phyloP scores from a whole-genome alignment of 2,113 vertebrate species.

The Himantopus leucocephalus region DNA sequence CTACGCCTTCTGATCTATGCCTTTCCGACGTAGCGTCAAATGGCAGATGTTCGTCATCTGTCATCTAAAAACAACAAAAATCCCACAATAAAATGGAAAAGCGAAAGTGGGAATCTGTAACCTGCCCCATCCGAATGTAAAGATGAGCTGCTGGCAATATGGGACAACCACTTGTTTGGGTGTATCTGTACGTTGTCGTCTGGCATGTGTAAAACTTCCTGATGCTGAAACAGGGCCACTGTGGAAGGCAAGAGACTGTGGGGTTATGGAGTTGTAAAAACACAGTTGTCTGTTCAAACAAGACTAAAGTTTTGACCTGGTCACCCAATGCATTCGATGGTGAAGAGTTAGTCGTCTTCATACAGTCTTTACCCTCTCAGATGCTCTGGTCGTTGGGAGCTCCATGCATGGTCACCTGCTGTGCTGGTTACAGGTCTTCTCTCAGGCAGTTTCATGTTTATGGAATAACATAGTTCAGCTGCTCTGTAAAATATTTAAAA shows the following conservation, averaged over 20 bases:
- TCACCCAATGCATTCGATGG: accelerated
- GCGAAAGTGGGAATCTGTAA: not conserved
- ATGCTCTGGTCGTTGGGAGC: not conserved
- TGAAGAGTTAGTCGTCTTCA: not conserved
- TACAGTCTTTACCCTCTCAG: not conserved
- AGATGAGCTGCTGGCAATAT: not conserved
- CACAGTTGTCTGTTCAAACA: not conserved
- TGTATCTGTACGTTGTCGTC: not conserved
- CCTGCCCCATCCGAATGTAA: not conserved
- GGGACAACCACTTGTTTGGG: not conserved
- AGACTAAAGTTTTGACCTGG: not conserved
- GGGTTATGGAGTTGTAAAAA: not conserved
- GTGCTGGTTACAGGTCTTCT: not conserved
- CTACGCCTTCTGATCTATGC: not conserved
- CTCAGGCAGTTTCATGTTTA: not conserved
- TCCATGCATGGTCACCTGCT: not conserved
- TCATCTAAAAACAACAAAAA: not conserved
- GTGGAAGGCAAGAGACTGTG: not conserved
- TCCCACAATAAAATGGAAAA: not conserved
- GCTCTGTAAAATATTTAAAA: not conserved
- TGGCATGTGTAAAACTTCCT: not conserved
- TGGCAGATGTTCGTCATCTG: not conserved
- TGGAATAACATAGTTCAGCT: not conserved
- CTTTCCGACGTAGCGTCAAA: not conserved
- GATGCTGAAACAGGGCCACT: not conserved